phyloP scores from a whole-genome alignment of 2,113 vertebrate genomes.

The Sturnus vulgaris region DNA sequence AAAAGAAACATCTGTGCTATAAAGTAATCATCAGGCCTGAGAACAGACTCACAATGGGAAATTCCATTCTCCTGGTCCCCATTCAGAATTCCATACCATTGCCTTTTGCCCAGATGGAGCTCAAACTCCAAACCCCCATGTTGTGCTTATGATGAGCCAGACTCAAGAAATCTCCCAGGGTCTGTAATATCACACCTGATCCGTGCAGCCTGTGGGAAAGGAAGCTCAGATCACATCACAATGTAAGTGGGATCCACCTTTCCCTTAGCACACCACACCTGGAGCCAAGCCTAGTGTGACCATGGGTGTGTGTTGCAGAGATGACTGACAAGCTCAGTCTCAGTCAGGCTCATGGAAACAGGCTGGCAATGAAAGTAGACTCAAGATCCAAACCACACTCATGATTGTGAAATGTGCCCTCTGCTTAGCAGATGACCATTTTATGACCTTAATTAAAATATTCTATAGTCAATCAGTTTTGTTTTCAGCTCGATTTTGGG shows the following conservation, averaged over 20 bases:
- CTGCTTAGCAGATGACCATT: background rate
- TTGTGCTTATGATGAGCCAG: background rate
- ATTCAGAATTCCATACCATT: background rate
- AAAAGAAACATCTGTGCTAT: background rate
- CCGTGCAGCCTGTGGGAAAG: background rate
- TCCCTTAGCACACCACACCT: background rate
- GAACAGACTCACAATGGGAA: fast-evolving
- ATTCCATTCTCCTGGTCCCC: background rate
- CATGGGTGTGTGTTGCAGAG: fast-evolving
- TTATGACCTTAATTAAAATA: background rate
- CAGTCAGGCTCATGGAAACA: background rate
- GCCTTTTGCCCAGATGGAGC: background rate
- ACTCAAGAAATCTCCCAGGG: background rate
- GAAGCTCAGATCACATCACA: background rate
- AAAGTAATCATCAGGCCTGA: background rate
- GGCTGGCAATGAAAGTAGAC: background rate
- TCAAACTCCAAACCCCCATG: background rate
- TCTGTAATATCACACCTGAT: background rate
- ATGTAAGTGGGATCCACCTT: background rate
- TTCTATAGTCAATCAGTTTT: background rate
- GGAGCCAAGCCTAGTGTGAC: background rate
- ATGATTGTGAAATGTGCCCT: background rate
- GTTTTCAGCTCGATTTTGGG: background rate
- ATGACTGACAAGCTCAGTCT: background rate
- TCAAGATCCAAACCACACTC: background rate